Evolutionary conservation across 2,888 invertebrate genomes (phyloP), one percentile per base, ranked within the genome.

Genomic region (Lagria hirta): DNA sequence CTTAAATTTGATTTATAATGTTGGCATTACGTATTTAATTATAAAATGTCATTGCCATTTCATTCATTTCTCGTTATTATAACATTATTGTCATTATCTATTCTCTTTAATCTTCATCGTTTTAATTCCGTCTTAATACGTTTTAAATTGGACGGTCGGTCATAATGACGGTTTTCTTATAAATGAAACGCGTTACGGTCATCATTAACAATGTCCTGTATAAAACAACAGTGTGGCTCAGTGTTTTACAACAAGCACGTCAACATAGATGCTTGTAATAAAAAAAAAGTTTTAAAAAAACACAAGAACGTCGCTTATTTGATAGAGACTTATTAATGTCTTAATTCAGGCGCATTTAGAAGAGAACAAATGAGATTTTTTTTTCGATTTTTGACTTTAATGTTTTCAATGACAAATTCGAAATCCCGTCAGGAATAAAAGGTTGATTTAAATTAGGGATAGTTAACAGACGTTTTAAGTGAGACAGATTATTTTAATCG

Each of bases 401-500:
- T 11, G 15, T 11, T 13, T 3, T n/a, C 36, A 30, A 18, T 38
- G 38, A 38, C 38, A 38, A 38, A 38, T 37, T 29, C 37, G 21
- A 29, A 37, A 37, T 38, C 30, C 29, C 22, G 38, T 27, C 33
- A 24, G 38, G 30, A 23, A 38, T 38, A 38, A 38, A 38, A 38
- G 38, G 29, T 38, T 38, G 38, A 38, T 38, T 38, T 38, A 38
- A 17, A 37, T 26, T 15, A 14, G 20, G 41, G 33, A 14, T 27
- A 13, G 57, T 55, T 59, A 59, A 57, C 50, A 54, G 50, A 44
- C 40, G 50, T 43, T 51, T 54, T 57, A 58, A 60, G 57, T 52
- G 51, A 54, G 54, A 51, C 51, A 55, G 62, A 62, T 62, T 62
- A 62, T 61, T 60, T 61, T 61, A 61, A 62, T 61, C 58, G 55